Percentiles rank a stretch among this genome's conserved stretches.
Evolutionary conservation across 2,113 vertebrate genomes (phyloP).

Genomic region (Eleginops maclovinus): DNA sequence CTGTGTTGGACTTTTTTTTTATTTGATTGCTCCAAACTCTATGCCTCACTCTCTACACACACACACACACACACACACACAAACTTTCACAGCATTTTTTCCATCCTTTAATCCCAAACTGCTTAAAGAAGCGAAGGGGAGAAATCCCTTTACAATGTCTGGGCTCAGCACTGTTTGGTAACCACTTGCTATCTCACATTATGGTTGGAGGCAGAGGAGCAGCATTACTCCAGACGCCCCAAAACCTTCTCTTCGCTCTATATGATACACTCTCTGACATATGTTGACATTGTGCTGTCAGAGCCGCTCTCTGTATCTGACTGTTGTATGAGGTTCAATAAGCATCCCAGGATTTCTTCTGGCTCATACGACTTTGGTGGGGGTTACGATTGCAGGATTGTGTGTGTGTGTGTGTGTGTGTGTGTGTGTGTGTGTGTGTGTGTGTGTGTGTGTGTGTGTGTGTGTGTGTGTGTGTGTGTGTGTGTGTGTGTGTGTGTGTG

Average conservation of each 20-base stretch:
- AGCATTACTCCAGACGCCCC: slow-evolving; percentile 41
- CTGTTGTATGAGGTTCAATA: slow-evolving; percentile 44
- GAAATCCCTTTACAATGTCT: slow-evolving; percentile 83
- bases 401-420: slow-evolving; percentile 9
- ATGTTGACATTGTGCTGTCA: slow-evolving; percentile 61
- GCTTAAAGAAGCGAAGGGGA: slow-evolving; percentile 81
- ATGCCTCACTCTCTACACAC: slow-evolving; percentile 18
- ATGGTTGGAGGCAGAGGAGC: slow-evolving; percentile 62
- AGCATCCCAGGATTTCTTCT: slow-evolving; percentile 39
- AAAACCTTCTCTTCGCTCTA: slow-evolving; percentile 48
- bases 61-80: slow-evolving; percentile 41
- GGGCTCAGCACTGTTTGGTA: slow-evolving; percentile 77
- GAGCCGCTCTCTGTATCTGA: slow-evolving; percentile 39
- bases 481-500: slow-evolving; percentile 3
- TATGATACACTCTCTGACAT: slow-evolving; percentile 60
- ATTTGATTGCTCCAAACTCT: slow-evolving; percentile 52
- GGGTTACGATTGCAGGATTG: slow-evolving; percentile 1
- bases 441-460: slow-evolving; percentile 19
- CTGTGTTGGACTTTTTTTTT: slow-evolving; percentile 35
- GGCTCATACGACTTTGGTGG: slow-evolving; percentile 20
- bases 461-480: slow-evolving; percentile 4
- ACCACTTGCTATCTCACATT: slow-evolving; percentile 66
- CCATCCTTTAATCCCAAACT: slow-evolving; percentile 84
- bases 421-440: slow-evolving; percentile 19
- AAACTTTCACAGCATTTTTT: slow-evolving; percentile 57